Percentiles rank a stretch among this genome's conserved stretches.
Evolutionary conservation across 2,113 vertebrate genomes (phyloP).

Genomic region (Spermophilus dauricus): DNA sequence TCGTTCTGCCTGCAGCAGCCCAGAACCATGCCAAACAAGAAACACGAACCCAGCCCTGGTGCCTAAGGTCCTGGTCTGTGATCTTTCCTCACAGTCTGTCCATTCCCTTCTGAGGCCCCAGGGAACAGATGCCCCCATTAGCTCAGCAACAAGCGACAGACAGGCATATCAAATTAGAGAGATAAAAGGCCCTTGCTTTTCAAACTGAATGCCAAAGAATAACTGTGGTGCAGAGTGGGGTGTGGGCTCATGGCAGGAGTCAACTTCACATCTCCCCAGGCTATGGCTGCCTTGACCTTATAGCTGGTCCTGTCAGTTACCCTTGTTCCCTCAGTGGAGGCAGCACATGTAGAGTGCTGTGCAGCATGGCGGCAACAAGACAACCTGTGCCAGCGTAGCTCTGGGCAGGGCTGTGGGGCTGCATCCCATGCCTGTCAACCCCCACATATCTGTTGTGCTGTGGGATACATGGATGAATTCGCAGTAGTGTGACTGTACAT

Average conservation of each 20-base stretch:
- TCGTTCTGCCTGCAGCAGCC: background rate
- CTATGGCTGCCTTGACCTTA: background rate
- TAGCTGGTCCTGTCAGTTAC: too few relatives aligned
- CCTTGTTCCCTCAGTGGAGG: background rate
- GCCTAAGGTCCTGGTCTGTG: constrained; percentile 36
- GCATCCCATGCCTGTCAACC: accelerated
- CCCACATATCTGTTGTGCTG: accelerated
- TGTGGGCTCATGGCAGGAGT: background rate
- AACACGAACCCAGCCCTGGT: background rate
- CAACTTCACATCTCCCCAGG: background rate
- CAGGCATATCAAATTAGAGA: constrained; percentile 54
- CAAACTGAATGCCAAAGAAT: constrained; percentile 8
- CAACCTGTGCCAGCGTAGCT: background rate
- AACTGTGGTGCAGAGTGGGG: background rate
- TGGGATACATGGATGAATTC: background rate
- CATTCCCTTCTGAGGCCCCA: background rate
- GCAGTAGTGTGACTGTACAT: background rate
- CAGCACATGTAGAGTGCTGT: too few relatives aligned
- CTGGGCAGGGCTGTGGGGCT: background rate
- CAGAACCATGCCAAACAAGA: constrained; percentile 62
- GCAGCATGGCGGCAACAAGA: background rate
- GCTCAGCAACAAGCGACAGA: background rate
- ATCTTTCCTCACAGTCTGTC: constrained; percentile 54
- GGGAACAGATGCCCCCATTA: background rate
- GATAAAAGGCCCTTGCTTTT: constrained; percentile 41